Percentiles rank a stretch among this genome's conserved stretches.
Evolutionary conservation across 2,113 vertebrate species (phyloP).

Genomic region (Oplegnathus fasciatus): DNA sequence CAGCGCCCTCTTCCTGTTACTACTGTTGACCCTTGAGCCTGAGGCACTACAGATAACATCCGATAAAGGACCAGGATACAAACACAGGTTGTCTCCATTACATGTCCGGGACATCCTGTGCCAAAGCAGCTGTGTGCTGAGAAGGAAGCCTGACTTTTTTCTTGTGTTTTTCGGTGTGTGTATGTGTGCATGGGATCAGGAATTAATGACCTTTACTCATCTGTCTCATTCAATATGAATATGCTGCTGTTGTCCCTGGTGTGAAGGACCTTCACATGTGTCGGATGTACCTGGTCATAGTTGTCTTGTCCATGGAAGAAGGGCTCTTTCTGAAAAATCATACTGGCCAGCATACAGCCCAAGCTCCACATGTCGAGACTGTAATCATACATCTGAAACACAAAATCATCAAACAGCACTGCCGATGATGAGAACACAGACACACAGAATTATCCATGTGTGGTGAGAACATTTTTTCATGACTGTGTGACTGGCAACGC

Average conservation of each 20-base stretch:
- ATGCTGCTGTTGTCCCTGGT: neutral
- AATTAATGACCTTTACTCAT: neutral
- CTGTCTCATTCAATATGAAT: neutral
- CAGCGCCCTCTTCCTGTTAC: constrained; percentile 12
- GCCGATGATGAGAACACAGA: constrained; percentile 49
- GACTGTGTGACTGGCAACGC: neutral
- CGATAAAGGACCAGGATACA: neutral
- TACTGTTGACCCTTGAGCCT: neutral
- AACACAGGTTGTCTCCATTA: constrained; percentile 14
- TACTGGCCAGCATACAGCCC: constrained; percentile 99
- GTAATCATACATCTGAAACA: constrained; percentile 97
- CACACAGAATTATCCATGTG: neutral
- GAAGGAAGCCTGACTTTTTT: neutral
- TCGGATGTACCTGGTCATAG: constrained; percentile 94
- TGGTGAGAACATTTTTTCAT: neutral
- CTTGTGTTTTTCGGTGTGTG: neutral
- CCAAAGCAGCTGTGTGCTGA: neutral
- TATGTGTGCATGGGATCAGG: neutral
- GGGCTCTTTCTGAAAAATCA: constrained; percentile 99
- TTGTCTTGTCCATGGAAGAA: constrained; percentile 99
- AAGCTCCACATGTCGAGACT: constrained; percentile 99
- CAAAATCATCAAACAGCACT: constrained; percentile 57
- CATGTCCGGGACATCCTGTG: neutral
- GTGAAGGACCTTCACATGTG: neutral
- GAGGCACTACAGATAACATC: neutral